Conservation (phyloP, 2,797 vertebrate species). For the Crossoptilon crossoptilon region DNA sequence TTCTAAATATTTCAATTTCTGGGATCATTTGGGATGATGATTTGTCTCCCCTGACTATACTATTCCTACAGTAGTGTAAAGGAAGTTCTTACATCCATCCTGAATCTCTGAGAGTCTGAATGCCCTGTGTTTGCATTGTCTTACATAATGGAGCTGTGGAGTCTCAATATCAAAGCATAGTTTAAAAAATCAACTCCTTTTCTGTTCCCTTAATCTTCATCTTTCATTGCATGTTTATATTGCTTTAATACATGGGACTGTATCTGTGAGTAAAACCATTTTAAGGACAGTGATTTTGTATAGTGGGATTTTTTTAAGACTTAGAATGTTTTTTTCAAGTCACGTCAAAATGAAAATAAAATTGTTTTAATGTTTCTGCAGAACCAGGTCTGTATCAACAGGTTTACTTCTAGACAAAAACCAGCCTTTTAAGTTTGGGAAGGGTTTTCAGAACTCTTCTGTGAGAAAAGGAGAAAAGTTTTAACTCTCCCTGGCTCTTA, state of each 20-base stretch:
- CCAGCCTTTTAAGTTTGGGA: neutral
- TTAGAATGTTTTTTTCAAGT: neutral
- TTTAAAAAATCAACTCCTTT: neutral
- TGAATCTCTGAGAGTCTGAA: neutral
- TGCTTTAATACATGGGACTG: neutral
- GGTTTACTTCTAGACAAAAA: neutral
- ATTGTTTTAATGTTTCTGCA: neutral
- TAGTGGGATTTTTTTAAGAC: neutral
- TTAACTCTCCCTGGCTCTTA: neutral
- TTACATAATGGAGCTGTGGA: neutral
- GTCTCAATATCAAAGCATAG: neutral
- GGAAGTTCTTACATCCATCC: neutral
- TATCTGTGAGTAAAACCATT: neutral
- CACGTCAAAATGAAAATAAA: neutral
- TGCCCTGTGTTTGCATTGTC: neutral
- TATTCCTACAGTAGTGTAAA: neutral
- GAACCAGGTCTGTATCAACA: neutral
- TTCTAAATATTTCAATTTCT: neutral
- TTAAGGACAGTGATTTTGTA: neutral
- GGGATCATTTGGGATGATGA: neutral
- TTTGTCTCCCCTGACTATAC: neutral
- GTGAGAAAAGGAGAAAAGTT: neutral
- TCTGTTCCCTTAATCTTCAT: neutral
- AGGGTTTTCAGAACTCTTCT: neutral
- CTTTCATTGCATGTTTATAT: neutral